phyloP scores from a whole-genome alignment of 2,113 vertebrate species.

The Thermophis baileyi region DNA sequence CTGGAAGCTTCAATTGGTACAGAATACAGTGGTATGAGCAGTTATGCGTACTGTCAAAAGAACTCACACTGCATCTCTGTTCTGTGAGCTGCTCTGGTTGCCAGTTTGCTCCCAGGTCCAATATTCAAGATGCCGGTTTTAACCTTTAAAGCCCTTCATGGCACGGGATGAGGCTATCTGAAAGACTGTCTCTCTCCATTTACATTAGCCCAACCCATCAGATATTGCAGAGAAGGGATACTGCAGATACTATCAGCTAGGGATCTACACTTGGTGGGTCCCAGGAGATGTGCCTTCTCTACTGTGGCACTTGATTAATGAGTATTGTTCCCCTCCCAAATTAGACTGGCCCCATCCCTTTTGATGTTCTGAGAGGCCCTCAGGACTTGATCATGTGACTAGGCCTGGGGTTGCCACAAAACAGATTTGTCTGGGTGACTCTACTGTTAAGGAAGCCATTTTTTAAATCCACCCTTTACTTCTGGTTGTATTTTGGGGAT shows the following conservation, averaged over 20 bases:
- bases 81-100: neutral
- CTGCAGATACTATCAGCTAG: neutral
- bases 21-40: neutral
- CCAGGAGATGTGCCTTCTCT: neutral
- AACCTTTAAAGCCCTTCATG: neutral
- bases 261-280: neutral
- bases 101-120: neutral
- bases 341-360: neutral
- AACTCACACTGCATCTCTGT: neutral
- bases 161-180: neutral
- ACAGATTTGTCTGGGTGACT: neutral
- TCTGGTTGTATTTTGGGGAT: neutral
- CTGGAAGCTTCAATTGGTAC: neutral
- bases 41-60: neutral
- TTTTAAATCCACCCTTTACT: neutral
- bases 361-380: neutral
- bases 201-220: neutral
- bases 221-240: neutral
- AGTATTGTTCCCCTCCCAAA: neutral
- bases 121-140: neutral
- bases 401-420: neutral
- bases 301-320: neutral
- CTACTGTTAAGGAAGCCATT: neutral
- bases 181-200: neutral
- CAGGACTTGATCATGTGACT: neutral